A percentile compares a stretch with the other conserved stretches of the same genome.
Evolutionary conservation across 1,140 invertebrate species (phyloP).

Genomic region (Euwallacea similis): DNA sequence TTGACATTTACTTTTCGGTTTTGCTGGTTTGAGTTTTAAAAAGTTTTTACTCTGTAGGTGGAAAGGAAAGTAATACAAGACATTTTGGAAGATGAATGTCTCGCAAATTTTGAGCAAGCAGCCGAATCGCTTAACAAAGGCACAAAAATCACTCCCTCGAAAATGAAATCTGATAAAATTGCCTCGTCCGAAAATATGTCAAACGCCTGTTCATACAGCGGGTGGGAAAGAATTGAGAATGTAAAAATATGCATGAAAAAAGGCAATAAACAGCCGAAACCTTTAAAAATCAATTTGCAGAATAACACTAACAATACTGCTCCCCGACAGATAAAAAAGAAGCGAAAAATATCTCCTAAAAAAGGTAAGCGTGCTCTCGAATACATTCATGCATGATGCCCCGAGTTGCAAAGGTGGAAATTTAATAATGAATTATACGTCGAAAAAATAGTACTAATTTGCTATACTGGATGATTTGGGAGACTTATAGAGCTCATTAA

Average conservation of each 20-base stretch:
- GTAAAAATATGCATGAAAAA: constrained; percentile 37
- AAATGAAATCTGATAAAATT: too few relatives aligned
- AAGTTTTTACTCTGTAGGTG: constrained; percentile 9
- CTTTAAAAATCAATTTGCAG: constrained; percentile 18
- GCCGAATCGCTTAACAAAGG: constrained; percentile 16
- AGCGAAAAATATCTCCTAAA: too few relatives aligned
- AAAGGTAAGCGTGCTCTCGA: too few relatives aligned
- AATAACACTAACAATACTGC: neutral
- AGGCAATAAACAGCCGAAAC: constrained; percentile 28
- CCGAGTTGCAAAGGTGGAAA: too few relatives aligned
- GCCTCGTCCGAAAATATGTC: too few relatives aligned
- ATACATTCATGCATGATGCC: too few relatives aligned
- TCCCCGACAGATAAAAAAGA: neutral
- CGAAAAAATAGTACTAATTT: too few relatives aligned
- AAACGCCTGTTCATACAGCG: neutral
- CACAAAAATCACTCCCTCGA: constrained; percentile 1
- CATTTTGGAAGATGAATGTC: constrained; percentile 42
- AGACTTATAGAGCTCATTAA: too few relatives aligned
- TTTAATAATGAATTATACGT: too few relatives aligned
- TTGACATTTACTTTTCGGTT: too few relatives aligned
- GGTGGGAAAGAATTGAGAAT: constrained; percentile 41
- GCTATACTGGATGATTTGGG: too few relatives aligned
- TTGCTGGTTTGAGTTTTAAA: neutral
- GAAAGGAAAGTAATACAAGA: constrained; percentile 35
- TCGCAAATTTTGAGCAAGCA: constrained; percentile 39